Conservation (phyloP, 2,797 vertebrate genomes). For the Rhinoraja longicauda region DNA sequence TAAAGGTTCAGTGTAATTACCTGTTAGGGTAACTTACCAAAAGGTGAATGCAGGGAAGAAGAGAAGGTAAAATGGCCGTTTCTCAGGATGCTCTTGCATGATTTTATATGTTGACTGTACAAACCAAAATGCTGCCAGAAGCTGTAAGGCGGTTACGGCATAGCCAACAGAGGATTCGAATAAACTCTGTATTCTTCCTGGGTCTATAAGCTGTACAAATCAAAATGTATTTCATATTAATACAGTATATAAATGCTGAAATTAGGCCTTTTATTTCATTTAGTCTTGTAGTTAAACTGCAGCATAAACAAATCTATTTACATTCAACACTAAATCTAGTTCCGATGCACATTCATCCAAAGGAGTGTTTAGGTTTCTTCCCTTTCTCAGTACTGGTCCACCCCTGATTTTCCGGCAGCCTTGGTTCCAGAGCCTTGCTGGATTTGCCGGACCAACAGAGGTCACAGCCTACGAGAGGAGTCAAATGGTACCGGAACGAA, state of each 20-base stretch:
- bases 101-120: neutral
- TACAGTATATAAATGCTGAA: neutral
- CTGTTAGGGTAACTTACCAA: neutral
- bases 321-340: neutral
- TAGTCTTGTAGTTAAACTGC: neutral
- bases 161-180: slow-evolving; percentile 24
- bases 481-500: no score
- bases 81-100: slow-evolving; percentile 27
- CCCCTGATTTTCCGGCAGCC: no score
- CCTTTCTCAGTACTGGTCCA: neutral
- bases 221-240: neutral
- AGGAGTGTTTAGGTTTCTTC: neutral
- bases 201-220: slow-evolving; percentile 27
- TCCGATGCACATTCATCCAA: neutral
- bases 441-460: no score
- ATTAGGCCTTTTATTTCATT: neutral
- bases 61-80: slow-evolving; percentile 28
- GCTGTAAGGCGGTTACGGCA: slow-evolving; percentile 21
- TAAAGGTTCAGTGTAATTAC: neutral
- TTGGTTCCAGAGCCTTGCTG: no score
- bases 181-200: neutral
- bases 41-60: slow-evolving; percentile 20
- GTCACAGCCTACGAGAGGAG: no score
- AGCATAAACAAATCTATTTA: neutral
- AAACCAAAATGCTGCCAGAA: slow-evolving; percentile 31